Conservation (phyloP, 2,797 vertebrate genomes). For the Galago senegalensis region DNA sequence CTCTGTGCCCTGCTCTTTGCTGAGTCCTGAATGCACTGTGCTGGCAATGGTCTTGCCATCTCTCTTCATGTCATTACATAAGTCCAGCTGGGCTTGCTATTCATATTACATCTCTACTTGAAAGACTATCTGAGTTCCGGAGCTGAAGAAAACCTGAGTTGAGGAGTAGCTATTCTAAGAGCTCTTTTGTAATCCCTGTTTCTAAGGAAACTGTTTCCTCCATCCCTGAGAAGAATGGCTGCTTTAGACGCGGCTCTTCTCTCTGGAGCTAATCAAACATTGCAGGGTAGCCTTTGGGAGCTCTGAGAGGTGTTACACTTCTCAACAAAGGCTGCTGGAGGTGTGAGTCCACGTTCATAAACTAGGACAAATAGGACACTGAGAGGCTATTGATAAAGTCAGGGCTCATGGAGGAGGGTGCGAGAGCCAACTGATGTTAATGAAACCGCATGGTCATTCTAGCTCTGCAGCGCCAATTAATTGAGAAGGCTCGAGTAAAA, state of each 20-base stretch:
- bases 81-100: constrained; percentile 71
- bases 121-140: constrained; percentile 66
- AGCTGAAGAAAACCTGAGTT: constrained; percentile 69
- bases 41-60: constrained; percentile 47
- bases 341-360: constrained; percentile 78
- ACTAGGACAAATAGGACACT: constrained; percentile 74
- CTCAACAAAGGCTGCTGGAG: constrained; percentile 72
- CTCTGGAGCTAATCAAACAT: constrained; percentile 75
- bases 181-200: constrained; percentile 77
- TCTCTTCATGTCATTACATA: constrained; percentile 70
- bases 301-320: constrained; percentile 72
- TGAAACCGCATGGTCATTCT: constrained; percentile 7
- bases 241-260: constrained; percentile 63
- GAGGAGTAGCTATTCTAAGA: constrained; percentile 78
- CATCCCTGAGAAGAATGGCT: constrained; percentile 45
- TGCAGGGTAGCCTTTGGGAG: constrained; percentile 65
- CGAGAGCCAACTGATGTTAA: constrained; percentile 25
- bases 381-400: constrained; percentile 74
- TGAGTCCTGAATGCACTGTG: constrained; percentile 12
- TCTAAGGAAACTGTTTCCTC: constrained; percentile 82
- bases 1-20: constrained; percentile 4
- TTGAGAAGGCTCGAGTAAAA: constrained; percentile 45
- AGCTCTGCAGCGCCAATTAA: constrained; percentile 4
- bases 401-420: background rate
- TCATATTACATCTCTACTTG: constrained; percentile 70